Evolutionary conservation across 1,140 invertebrate species (phyloP).

Genomic region (Drosophila bifasciata): DNA sequence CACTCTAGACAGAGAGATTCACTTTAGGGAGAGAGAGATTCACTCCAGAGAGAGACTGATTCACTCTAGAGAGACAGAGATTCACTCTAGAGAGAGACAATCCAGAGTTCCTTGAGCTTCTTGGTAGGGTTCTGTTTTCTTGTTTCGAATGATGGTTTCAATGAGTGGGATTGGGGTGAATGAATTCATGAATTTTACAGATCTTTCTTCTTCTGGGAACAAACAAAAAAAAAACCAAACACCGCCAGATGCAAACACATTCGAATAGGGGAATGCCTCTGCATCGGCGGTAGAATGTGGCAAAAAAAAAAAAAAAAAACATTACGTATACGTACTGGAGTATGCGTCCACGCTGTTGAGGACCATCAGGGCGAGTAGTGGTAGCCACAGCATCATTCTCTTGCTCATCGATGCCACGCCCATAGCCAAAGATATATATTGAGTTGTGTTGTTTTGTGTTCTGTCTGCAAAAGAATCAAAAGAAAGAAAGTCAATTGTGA

Average conservation of each 20-base stretch:
- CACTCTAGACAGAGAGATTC: slow-evolving; percentile 28
- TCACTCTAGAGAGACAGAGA: slow-evolving; percentile 21
- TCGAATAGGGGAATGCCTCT: background rate
- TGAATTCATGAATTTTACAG: slow-evolving; percentile 36
- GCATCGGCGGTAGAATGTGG: no score
- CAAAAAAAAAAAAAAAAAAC: no score
- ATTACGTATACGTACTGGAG: slow-evolving; percentile 80
- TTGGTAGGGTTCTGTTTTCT: slow-evolving; percentile 14
- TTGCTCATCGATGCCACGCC: slow-evolving; percentile 54
- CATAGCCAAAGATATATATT: slow-evolving; percentile 24
- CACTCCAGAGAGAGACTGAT: background rate
- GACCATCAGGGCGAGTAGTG: slow-evolving; percentile 45
- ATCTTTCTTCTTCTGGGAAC: slow-evolving; percentile 6
- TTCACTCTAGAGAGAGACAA: slow-evolving; percentile 17
- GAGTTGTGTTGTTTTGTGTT: background rate
- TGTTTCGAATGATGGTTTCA: slow-evolving; percentile 21
- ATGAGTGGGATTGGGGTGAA: slow-evolving; percentile 46
- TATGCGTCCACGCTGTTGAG: slow-evolving; percentile 70
- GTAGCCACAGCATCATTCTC: slow-evolving; percentile 41
- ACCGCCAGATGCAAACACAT: background rate
- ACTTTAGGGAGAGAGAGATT: slow-evolving; percentile 21
- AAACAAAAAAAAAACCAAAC: background rate
- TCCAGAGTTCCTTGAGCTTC: no score
- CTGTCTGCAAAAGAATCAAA: no score
- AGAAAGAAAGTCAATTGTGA: no score